A percentile compares a stretch with the other conserved stretches of the same genome.
Conservation (phyloP, 1,140 invertebrate species). For the Doryteuthis pealeii region DNA sequence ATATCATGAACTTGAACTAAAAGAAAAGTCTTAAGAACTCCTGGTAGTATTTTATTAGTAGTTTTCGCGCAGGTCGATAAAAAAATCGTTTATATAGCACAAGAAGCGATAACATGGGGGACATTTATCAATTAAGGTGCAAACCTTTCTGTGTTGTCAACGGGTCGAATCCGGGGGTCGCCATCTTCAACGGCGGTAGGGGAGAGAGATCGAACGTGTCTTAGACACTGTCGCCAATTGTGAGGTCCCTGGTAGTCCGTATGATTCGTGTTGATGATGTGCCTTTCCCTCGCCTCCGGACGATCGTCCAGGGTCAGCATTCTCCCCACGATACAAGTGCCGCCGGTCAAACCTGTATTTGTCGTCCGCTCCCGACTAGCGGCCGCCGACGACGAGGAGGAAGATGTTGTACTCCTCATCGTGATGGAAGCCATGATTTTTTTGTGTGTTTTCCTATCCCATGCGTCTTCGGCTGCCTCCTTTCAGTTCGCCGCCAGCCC, state of each 20-base stretch:
- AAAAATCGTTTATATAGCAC: too few species aligned
- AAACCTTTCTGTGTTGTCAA: neutral
- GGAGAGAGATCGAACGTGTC: constrained; percentile 30
- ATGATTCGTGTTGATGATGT: neutral
- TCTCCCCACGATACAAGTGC: constrained; percentile 18
- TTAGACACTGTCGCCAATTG: constrained; percentile 37
- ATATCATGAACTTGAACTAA: too few species aligned
- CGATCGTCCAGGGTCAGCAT: constrained; percentile 17
- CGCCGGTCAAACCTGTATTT: constrained; percentile 4
- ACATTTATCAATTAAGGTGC: too few species aligned
- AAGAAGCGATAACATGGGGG: too few species aligned
- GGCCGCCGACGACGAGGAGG: neutral
- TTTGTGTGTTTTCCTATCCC: constrained; percentile 15
- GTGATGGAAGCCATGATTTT: constrained; percentile 13
- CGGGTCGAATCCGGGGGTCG: neutral
- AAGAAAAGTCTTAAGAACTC: too few species aligned
- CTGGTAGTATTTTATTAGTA: too few species aligned
- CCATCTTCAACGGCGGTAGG: constrained; percentile 9
- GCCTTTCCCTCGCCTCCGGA: neutral
- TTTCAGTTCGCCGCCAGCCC: too few species aligned
- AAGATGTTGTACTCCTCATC: constrained; percentile 15
- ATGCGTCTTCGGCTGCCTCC: neutral
- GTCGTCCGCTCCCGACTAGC: constrained; percentile 18
- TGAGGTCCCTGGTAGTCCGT: constrained; percentile 39
- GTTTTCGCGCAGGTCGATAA: too few species aligned